These are phyloP conservation scores for Bettongia penicillata DNA, from an alignment of 2,113 vertebrate genomes.

Conservation along the genomic window DNA sequence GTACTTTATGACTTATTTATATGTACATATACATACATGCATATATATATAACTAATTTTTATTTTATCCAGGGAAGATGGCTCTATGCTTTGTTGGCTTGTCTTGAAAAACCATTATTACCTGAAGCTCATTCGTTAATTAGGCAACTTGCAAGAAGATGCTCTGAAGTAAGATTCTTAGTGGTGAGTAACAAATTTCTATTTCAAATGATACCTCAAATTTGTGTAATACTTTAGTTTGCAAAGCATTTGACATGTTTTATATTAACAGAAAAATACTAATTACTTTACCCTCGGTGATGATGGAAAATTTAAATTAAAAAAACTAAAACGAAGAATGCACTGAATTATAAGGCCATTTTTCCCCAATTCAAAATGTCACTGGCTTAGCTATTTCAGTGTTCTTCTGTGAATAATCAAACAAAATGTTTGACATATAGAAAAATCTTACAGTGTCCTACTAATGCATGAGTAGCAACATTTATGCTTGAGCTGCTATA, in stretches of 20 bases:
- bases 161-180: slow-evolving; percentile 90
- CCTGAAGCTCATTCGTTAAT: slow-evolving; percentile 98
- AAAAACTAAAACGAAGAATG: slow-evolving; percentile 10
- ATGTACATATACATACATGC: slow-evolving; percentile 7
- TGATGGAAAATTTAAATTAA: slow-evolving; percentile 16
- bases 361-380: not conserved
- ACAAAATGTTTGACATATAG: not conserved
- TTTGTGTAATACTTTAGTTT: not conserved
- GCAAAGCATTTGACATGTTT: not conserved
- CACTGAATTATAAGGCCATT: not conserved
- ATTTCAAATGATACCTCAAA: not conserved
- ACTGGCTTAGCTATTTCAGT: not conserved
- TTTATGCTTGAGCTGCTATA: not conserved
- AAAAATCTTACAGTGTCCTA: not conserved
- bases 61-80: slow-evolving; percentile 90
- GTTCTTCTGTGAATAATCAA: not conserved
- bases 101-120: slow-evolving; percentile 96
- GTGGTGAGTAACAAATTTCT: slow-evolving; percentile 86
- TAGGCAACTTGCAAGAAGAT: slow-evolving; percentile 94
- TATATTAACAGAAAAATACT: not conserved
- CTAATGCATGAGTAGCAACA: not conserved
- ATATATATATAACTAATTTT: slow-evolving; percentile 24
- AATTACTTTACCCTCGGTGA: not conserved
- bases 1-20: slow-evolving; percentile 9
- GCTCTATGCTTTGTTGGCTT: slow-evolving; percentile 94